phyloP scores from a whole-genome alignment of 2,113 vertebrate species.

The Canis aureus region DNA sequence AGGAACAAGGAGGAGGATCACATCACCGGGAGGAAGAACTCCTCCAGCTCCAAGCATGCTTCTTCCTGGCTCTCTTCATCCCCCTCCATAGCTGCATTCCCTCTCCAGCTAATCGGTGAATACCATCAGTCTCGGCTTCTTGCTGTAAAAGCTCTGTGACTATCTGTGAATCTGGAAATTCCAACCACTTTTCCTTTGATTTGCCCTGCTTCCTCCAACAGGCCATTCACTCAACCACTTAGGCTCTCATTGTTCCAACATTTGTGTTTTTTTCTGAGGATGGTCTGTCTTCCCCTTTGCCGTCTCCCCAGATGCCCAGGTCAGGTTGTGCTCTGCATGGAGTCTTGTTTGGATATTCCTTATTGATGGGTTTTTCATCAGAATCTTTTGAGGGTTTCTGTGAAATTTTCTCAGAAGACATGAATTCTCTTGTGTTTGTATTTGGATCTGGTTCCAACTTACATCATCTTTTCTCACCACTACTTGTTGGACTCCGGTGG shows the following conservation, averaged over 20 bases:
- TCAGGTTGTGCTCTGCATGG: background rate
- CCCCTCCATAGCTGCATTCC: background rate
- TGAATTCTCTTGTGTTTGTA: slow-evolving; percentile 70
- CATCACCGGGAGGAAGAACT: background rate
- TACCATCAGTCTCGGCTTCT: background rate
- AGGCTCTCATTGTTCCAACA: slow-evolving; percentile 96
- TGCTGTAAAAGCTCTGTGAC: slow-evolving; percentile 96
- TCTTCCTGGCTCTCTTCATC: background rate
- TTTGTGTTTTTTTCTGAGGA: background rate
- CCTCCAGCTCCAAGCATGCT: too few relatives aligned
- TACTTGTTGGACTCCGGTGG: background rate
- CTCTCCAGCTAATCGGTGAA: too few relatives aligned
- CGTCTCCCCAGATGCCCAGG: background rate
- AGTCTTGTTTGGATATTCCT: slow-evolving; percentile 86
- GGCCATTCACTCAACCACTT: slow-evolving; percentile 95
- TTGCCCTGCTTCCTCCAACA: slow-evolving; percentile 97
- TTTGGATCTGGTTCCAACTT: slow-evolving; percentile 93
- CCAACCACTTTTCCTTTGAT: slow-evolving; percentile 98
- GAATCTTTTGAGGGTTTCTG: slow-evolving; percentile 80
- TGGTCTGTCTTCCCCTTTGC: background rate
- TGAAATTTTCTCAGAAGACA: slow-evolving; percentile 77
- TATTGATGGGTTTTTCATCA: slow-evolving; percentile 87
- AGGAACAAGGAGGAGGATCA: background rate
- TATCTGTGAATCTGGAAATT: slow-evolving; percentile 96
- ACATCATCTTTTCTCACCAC: background rate